These are phyloP conservation scores for Paedocypris sp. DNA, from an alignment of 2,113 vertebrate species.

Conservation along the genomic window DNA sequence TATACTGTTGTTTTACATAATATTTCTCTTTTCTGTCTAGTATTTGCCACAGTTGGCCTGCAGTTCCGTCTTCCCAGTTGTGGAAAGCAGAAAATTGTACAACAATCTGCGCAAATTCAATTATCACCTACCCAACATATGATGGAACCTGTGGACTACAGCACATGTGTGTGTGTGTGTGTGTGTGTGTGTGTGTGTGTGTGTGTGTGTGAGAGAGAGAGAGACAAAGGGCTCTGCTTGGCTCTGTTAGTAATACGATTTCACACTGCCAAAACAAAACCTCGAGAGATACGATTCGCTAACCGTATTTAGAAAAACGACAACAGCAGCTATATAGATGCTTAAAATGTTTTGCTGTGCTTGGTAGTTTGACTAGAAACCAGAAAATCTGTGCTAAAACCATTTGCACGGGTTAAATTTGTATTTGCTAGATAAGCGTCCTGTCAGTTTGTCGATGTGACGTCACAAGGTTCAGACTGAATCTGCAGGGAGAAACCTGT, in stretches of 20 bases:
- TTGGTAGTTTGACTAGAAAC: constrained; percentile 11
- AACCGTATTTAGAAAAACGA: constrained; percentile 5
- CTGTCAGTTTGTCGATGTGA: too few species aligned
- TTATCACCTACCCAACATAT: constrained; percentile 88
- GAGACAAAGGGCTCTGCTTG: constrained; percentile 51
- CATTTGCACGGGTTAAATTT: too few species aligned
- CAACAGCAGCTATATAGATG: neutral
- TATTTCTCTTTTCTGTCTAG: constrained; percentile 43
- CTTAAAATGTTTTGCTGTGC: neutral
- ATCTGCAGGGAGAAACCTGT: neutral
- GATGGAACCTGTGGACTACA: constrained; percentile 32
- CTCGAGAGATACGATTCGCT: neutral
- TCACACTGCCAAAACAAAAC: constrained; percentile 15
- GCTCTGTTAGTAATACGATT: constrained; percentile 41
- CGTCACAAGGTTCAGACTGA: neutral
- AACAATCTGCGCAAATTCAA: constrained; percentile 71
- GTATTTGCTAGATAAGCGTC: too few species aligned
- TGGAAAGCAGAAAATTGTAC: constrained; percentile 78
- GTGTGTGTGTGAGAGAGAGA: neutral
- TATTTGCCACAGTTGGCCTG: constrained; percentile 79
- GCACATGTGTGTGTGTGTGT: too few species aligned
- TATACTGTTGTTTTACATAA: neutral
- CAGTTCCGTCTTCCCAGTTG: constrained; percentile 69
- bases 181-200: neutral
- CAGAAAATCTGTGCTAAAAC: neutral